Conservation (phyloP, 2,113 vertebrate species). For the Eublepharis macularius region DNA sequence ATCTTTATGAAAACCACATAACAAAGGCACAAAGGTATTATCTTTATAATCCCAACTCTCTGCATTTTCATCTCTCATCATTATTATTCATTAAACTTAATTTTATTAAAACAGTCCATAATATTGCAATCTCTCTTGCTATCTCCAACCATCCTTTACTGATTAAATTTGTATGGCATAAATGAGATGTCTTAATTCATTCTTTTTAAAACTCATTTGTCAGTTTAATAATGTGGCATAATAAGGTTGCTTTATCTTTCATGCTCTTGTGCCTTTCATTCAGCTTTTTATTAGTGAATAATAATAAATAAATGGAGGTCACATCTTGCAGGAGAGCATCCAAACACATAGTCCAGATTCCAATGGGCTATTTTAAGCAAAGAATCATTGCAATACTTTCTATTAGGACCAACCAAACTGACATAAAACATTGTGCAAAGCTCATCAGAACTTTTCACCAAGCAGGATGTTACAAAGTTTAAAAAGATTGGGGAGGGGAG, state of each 20-base stretch:
- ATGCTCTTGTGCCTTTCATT: neutral
- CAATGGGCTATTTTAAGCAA: neutral
- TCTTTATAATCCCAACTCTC: neutral
- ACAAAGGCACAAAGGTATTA: neutral
- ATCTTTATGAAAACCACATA: constrained; percentile 6
- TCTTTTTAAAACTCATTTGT: neutral
- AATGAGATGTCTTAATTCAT: neutral
- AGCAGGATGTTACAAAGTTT: too few species aligned
- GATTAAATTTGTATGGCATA: neutral
- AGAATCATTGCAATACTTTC: too few species aligned
- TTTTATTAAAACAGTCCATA: neutral
- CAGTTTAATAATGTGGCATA: neutral
- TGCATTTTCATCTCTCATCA: neutral
- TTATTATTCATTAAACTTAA: neutral
- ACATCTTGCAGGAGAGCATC: neutral
- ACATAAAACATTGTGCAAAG: too few species aligned
- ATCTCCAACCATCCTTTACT: neutral
- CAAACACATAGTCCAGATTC: neutral
- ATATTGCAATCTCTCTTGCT: neutral
- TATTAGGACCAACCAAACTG: too few species aligned
- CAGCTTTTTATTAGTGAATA: neutral
- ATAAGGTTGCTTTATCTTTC: neutral
- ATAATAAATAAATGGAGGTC: neutral
- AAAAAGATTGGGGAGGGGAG: too few species aligned
- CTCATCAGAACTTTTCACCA: too few species aligned